Conservation (phyloP, 1,140 invertebrate genomes). For the Phocides pigmalion region DNA sequence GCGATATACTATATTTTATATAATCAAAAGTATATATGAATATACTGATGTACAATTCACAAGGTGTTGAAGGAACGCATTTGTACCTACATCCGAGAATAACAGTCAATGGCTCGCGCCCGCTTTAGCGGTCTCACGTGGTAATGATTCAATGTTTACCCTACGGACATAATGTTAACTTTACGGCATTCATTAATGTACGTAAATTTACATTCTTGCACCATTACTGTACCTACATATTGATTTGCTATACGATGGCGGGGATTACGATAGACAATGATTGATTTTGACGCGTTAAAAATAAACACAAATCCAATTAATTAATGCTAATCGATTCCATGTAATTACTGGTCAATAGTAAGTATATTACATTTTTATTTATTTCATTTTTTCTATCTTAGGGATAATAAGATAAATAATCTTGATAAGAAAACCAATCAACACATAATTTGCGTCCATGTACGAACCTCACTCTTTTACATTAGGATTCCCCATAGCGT, state of each 20-base stretch:
- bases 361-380: too few species aligned
- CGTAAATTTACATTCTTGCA: slow-evolving; percentile 30
- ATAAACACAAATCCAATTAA: neutral
- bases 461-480: too few species aligned
- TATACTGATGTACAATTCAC: neutral
- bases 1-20: too few species aligned
- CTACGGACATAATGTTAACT: slow-evolving; percentile 16
- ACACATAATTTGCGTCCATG: too few species aligned
- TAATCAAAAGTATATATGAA: too few species aligned
- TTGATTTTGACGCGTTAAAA: neutral
- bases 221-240: slow-evolving; percentile 18
- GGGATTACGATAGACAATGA: neutral
- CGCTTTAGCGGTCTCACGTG: slow-evolving; percentile 24
- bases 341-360: too few species aligned
- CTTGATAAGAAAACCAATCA: too few species aligned
- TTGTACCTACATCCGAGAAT: slow-evolving; percentile 15
- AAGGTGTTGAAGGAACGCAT: neutral
- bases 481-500: too few species aligned
- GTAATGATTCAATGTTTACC: slow-evolving; percentile 38
- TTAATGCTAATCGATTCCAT: too few species aligned
- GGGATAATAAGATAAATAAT: too few species aligned
- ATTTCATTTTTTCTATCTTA: too few species aligned
- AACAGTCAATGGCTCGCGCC: slow-evolving; percentile 15
- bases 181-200: slow-evolving; percentile 27
- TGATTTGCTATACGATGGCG: neutral